Percentiles rank a stretch among this genome's conserved stretches.
Evolutionary conservation across 2,113 vertebrate genomes (phyloP).

Genomic region (Fukomys damarensis): DNA sequence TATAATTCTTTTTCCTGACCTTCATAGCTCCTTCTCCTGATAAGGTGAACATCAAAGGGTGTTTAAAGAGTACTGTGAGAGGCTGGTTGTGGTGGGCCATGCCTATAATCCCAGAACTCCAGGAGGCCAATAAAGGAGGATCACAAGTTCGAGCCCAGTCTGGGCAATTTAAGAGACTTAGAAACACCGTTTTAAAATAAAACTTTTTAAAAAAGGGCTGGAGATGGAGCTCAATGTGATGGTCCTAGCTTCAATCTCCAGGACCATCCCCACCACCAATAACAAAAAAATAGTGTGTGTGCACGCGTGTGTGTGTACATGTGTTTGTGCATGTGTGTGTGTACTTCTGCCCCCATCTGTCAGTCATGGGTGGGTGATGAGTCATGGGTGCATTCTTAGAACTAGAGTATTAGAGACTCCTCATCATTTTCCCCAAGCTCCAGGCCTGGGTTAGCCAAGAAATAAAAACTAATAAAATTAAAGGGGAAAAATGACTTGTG

Average conservation of each 20-base stretch:
- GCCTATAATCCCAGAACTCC: neutral
- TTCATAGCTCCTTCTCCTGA: neutral
- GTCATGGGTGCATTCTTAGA: neutral
- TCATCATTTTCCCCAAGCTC: slow-evolving; percentile 23
- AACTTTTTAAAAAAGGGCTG: neutral
- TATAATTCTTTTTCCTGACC: neutral
- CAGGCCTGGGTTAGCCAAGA: slow-evolving; percentile 45
- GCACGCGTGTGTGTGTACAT: too few relatives aligned
- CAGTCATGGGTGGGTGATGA: neutral
- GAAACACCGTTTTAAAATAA: neutral
- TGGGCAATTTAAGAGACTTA: neutral
- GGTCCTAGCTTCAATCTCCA: neutral
- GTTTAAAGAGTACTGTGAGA: neutral
- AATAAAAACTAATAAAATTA: slow-evolving; percentile 68
- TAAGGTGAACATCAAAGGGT: neutral
- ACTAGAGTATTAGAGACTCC: neutral
- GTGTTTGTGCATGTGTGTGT: too few relatives aligned
- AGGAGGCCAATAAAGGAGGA: neutral
- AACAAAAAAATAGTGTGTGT: neutral
- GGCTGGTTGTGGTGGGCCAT: neutral
- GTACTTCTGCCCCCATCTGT: fast-evolving
- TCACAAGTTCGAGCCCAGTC: neutral
- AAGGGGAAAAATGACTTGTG: neutral
- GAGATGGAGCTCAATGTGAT: neutral
- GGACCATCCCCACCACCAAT: neutral